These are phyloP conservation scores for Microcebus ravelobensis DNA, from an alignment of 2,113 vertebrate species.

Conservation along the genomic window DNA sequence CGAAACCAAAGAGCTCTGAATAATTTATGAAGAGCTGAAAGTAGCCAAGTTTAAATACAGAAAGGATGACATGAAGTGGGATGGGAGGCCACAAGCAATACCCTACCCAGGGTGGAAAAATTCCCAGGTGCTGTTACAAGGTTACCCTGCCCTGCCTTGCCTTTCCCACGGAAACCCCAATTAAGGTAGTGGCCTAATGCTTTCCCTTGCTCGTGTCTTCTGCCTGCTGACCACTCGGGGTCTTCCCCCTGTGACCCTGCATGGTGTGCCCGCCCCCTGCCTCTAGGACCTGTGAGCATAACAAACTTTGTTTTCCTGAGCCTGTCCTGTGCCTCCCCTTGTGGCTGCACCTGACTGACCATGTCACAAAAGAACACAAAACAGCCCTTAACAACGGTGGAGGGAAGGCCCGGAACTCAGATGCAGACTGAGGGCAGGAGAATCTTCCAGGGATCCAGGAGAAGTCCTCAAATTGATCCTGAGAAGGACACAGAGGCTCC, in stretches of 20 bases:
- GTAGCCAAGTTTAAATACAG: not conserved
- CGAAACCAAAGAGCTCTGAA: not conserved
- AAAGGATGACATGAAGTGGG: not conserved
- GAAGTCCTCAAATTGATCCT: not conserved
- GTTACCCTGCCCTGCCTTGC: not conserved
- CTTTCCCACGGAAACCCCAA: not conserved
- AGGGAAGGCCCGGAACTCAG: not conserved
- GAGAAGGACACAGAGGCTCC: not conserved
- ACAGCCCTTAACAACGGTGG: not conserved
- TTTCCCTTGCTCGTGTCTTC: not conserved
- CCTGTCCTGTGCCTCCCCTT: not conserved
- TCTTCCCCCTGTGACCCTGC: not conserved
- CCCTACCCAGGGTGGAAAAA: not conserved
- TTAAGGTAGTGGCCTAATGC: not conserved
- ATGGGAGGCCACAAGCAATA: not conserved
- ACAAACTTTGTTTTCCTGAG: not conserved
- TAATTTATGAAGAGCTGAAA: slow-evolving; percentile 10
- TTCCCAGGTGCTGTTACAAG: not conserved
- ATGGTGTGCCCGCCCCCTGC: not conserved
- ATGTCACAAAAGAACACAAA: not conserved
- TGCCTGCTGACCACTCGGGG: not conserved
- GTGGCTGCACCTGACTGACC: too few relatives aligned
- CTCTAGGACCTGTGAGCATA: not conserved
- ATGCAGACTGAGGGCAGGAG: not conserved
- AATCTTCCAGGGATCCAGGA: not conserved